Percentiles rank a stretch among this genome's conserved stretches.
Evolutionary conservation across 2,113 vertebrate species (phyloP).

Genomic region (Psettodes erumei): DNA sequence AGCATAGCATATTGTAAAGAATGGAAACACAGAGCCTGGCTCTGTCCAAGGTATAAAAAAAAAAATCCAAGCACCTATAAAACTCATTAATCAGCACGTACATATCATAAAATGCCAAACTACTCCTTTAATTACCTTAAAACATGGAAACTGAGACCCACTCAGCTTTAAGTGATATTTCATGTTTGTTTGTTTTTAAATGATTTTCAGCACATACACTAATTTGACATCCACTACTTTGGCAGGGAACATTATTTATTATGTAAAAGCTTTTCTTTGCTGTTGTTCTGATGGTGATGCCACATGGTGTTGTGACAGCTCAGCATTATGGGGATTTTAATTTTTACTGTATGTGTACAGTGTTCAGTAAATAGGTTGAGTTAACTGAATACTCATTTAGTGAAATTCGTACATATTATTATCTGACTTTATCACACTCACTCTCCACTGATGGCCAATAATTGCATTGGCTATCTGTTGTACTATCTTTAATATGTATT

Average conservation of each 20-base stretch:
- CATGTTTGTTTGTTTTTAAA: background rate
- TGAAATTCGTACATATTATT: background rate
- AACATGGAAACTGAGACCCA: background rate
- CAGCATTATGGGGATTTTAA: background rate
- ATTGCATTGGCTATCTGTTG: too few relatives aligned
- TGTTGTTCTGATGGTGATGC: slow-evolving; percentile 4
- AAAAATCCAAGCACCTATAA: too few relatives aligned
- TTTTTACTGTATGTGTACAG: background rate
- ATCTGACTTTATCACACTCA: background rate
- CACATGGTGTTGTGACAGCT: background rate
- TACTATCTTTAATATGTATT: background rate
- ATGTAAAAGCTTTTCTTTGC: slow-evolving; percentile 5
- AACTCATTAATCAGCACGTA: too few relatives aligned
- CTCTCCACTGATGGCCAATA: too few relatives aligned
- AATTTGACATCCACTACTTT: background rate
- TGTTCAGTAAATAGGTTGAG: background rate
- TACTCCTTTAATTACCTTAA: background rate
- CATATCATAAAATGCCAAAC: background rate
- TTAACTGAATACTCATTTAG: background rate
- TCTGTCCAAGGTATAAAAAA: too few relatives aligned
- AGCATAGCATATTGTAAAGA: too few relatives aligned
- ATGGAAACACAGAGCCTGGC: too few relatives aligned
- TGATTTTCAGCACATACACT: background rate
- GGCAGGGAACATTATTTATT: background rate
- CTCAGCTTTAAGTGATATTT: background rate